A percentile compares a stretch with the other conserved stretches of the same genome.
phyloP scores from a whole-genome alignment of 2,113 vertebrate genomes.

The Lepisosteus oculatus region DNA sequence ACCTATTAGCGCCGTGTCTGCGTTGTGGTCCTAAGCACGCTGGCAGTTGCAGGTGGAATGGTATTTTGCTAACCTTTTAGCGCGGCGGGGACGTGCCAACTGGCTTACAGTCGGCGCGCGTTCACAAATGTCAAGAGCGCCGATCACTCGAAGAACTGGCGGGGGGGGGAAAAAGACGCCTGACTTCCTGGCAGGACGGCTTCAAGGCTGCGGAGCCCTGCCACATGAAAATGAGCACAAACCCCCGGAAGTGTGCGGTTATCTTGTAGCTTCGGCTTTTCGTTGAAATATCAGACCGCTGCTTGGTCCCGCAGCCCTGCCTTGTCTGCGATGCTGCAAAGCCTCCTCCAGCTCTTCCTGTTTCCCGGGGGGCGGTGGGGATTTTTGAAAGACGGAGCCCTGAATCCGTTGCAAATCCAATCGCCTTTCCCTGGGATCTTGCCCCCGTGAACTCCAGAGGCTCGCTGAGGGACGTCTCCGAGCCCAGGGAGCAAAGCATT shows the following conservation, averaged over 20 bases:
- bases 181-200: no score
- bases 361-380: no score
- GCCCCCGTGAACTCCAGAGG: background rate
- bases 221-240: no score
- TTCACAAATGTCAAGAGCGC: slow-evolving; percentile 47
- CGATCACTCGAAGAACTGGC: slow-evolving; percentile 35
- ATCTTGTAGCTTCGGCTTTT: no score
- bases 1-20: slow-evolving; percentile 13
- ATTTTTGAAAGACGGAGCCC: no score
- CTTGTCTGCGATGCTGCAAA: no score
- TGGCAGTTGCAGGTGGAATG: slow-evolving; percentile 41
- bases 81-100: slow-evolving; percentile 23
- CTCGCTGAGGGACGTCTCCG: slow-evolving; percentile 22
- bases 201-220: no score
- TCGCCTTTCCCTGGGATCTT: background rate
- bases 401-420: background rate
- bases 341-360: no score
- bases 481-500: slow-evolving; percentile 39
- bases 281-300: no score
- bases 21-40: slow-evolving; percentile 10
- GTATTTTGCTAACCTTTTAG: slow-evolving; percentile 47
- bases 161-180: slow-evolving; percentile 27
- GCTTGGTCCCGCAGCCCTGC: no score
- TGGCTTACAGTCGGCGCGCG: slow-evolving; percentile 44
- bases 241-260: no score